Conservation (phyloP, 2,113 vertebrate species). For the Lepus europaeus region DNA sequence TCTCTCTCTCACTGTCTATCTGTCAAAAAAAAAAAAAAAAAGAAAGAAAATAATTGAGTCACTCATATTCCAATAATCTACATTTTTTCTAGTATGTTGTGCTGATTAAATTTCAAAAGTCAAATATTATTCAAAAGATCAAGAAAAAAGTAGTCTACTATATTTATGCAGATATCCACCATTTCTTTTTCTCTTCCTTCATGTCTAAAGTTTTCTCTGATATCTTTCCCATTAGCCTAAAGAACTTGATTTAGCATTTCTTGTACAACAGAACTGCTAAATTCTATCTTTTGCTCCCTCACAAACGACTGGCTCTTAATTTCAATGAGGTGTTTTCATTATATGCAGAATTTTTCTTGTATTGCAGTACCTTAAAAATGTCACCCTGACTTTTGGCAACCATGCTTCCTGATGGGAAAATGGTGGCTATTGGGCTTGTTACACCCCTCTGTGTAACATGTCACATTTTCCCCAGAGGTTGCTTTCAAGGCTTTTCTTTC, state of each 20-base stretch:
- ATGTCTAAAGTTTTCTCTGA: not conserved
- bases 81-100: not conserved
- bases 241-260: not conserved
- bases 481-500: not conserved
- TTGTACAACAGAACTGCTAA: not conserved
- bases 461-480: not conserved
- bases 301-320: not conserved
- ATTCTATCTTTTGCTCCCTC: not conserved
- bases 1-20: no score
- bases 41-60: not conserved
- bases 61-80: not conserved
- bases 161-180: not conserved
- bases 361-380: not conserved
- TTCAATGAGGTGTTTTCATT: not conserved
- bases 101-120: not conserved
- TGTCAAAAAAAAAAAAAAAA: no score
- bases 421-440: not conserved
- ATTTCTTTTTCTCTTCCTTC: not conserved
- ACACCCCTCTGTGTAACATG: not conserved
- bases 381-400: not conserved
- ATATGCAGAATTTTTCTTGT: not conserved
- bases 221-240: not conserved
- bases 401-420: not conserved
- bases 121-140: not conserved
- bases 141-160: not conserved